Evolutionary conservation across 2,113 vertebrate species (phyloP).

Genomic region (Ellobius talpinus): DNA sequence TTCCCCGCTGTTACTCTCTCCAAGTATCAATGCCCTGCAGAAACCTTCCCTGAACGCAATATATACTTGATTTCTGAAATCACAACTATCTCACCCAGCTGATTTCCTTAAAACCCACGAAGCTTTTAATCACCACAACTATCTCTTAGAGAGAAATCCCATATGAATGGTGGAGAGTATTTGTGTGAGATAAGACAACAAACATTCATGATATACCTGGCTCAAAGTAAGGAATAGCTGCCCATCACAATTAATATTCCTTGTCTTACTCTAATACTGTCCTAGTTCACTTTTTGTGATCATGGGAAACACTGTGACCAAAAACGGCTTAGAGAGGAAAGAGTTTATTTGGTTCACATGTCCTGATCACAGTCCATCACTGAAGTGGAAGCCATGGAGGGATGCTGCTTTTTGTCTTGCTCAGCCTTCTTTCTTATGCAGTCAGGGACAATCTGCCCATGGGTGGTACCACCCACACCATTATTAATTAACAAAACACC

Average conservation of each 20-base stretch:
- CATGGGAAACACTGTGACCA: not conserved
- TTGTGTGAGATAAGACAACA: not conserved
- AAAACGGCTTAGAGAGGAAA: not conserved
- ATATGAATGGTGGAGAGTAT: not conserved
- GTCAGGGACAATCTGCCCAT: not conserved
- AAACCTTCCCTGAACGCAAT: not conserved
- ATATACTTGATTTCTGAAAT: not conserved
- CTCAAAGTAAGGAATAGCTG: not conserved
- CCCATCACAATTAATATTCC: not conserved
- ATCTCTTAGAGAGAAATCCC: not conserved
- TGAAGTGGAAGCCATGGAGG: not conserved
- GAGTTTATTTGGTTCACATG: not conserved
- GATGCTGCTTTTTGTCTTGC: not conserved
- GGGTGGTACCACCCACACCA: not conserved
- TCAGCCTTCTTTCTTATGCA: not conserved
- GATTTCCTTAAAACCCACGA: not conserved
- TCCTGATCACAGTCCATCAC: not conserved
- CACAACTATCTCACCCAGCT: not conserved
- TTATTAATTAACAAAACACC: not conserved
- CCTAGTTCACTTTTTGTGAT: too few species aligned
- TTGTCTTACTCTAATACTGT: not conserved
- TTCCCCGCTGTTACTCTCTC: not conserved
- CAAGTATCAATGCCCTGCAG: not conserved
- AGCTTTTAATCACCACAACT: not conserved
- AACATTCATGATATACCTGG: not conserved